These are phyloP conservation scores for Psylliodes chrysocephalus DNA, from an alignment of 2,888 invertebrate species.

Conservation along the genomic window DNA sequence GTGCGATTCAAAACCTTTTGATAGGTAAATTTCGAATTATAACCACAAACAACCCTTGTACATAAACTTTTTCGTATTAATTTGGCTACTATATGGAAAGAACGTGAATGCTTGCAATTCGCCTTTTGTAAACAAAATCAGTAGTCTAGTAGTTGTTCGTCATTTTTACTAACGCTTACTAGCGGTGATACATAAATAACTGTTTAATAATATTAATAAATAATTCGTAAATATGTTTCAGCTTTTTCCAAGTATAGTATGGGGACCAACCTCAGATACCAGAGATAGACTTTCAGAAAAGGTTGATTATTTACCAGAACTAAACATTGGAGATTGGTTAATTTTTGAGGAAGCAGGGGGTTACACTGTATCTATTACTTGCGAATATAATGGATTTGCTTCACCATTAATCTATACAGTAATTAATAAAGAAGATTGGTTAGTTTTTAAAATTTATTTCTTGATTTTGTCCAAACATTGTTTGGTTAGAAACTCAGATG, in stretches of 20 bases:
- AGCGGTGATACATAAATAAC: too few species aligned
- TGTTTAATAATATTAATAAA: too few species aligned
- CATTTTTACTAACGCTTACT: too few species aligned
- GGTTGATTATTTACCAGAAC: slow-evolving; percentile 65
- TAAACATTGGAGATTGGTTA: slow-evolving; percentile 68
- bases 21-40: too few species aligned
- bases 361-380: slow-evolving; percentile 66
- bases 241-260: slow-evolving; percentile 36
- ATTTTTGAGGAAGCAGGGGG: slow-evolving; percentile 73
- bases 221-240: background rate
- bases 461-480: background rate
- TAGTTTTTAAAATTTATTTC: slow-evolving; percentile 19
- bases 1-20: too few species aligned
- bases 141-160: background rate
- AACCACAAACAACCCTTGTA: too few species aligned
- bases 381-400: slow-evolving; percentile 71
- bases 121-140: too few species aligned
- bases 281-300: slow-evolving; percentile 67
- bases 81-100: too few species aligned
- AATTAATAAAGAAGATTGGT: slow-evolving; percentile 60
- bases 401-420: slow-evolving; percentile 62
- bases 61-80: too few species aligned
- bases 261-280: slow-evolving; percentile 69
- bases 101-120: too few species aligned
- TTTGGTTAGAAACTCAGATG: background rate